Evolutionary conservation across 2,888 invertebrate genomes (phyloP), one percentile per base, ranked within the genome.

Genomic region (Lordiphosa andalusiaca): DNA sequence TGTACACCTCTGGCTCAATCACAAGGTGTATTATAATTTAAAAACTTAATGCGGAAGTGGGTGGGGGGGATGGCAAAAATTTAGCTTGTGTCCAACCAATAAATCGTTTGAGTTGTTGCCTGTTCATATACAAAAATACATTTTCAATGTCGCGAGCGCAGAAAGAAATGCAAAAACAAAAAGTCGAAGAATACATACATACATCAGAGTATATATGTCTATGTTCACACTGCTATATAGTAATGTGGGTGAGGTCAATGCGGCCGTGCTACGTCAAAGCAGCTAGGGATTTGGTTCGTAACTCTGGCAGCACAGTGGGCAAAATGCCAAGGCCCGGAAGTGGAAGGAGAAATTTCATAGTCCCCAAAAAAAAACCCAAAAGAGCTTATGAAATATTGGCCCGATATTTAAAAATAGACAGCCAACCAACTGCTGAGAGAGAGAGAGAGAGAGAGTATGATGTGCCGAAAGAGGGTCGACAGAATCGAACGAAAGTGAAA

Each of bases 241-340:
- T 59, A 82, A 74, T 72, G 66, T 64, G 81, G 76, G 70, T 80
- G 84, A 77, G 81, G 77, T 80, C 73, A 75, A 80, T 56, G 55
- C 35, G 58, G 53, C 62, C 46, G 62, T 19, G 42, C 41, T 10
- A 41, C 44, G 55, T 53, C 59, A 67, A 54, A 6, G 42, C n/a
- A 38, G 21, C 9, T 1, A 6, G 12, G 23, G 39, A 6, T 25
- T 23, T 23, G 35, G 38, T 30, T 16, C 56, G 53, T 54, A 69
- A 59, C 78, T 67, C 72, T 66, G 65, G 63, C 84, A 81, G 69
- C 77, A 78, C 77, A 84, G 82, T 78, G 84, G 77, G 77, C 84
- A 84, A 38, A 12, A 4, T 56, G 77, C 77, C 77, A 78, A 59
- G 50, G 76, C 63, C 40, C 76, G 72, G 80, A 80, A 76, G 76